A percentile compares a stretch with the other conserved stretches of the same genome.
These are phyloP conservation scores for Tridacna gigas DNA, from an alignment of 2,888 invertebrate species.

Conservation along the genomic window DNA sequence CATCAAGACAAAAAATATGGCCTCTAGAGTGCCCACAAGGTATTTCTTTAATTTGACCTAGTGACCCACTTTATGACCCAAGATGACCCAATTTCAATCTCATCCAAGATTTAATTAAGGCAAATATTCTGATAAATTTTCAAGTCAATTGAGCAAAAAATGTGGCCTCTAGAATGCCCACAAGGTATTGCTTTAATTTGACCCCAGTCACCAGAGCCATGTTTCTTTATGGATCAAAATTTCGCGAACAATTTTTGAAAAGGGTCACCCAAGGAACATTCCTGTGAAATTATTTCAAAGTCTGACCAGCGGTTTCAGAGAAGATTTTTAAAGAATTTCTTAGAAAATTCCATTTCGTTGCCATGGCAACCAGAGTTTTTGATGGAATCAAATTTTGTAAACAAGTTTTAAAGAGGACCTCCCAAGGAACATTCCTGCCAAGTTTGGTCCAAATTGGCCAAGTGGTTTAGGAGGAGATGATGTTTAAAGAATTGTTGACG, in stretches of 20 bases:
- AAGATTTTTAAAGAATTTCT: not conserved
- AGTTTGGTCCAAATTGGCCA: not conserved
- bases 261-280: not conserved
- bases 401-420: not conserved
- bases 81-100: too few species aligned
- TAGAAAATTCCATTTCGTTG: not conserved
- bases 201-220: not conserved
- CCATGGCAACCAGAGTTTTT: not conserved
- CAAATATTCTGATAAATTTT: too few species aligned
- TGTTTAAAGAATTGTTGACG: too few species aligned
- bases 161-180: too few species aligned
- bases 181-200: too few species aligned
- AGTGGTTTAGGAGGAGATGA: not conserved
- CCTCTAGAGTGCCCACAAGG: too few species aligned
- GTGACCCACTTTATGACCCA: too few species aligned
- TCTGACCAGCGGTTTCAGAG: not conserved
- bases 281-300: not conserved
- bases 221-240: not conserved
- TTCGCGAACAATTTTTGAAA: not conserved
- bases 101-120: too few species aligned
- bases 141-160: too few species aligned
- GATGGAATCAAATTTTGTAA: not conserved
- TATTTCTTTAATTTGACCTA: too few species aligned
- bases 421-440: not conserved
- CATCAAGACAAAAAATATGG: too few species aligned